These are phyloP conservation scores for Oreochromis tanganicae DNA, from an alignment of 2,113 vertebrate species.

Conservation along the genomic window DNA sequence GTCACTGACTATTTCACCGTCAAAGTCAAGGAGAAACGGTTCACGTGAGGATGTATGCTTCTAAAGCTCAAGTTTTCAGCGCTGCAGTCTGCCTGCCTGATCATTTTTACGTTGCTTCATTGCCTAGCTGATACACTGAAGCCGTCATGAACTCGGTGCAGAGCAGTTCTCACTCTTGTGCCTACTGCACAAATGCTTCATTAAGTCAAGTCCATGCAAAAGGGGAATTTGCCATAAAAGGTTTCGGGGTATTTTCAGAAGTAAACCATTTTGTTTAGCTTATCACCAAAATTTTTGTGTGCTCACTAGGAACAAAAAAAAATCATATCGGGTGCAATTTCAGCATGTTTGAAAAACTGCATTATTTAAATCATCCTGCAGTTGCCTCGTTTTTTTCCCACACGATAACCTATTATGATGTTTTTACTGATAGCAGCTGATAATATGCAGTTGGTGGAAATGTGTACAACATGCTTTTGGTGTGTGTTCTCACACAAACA, in stretches of 20 bases:
- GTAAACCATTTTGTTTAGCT: slow-evolving; percentile 20
- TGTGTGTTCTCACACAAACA: neutral
- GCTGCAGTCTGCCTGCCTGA: neutral
- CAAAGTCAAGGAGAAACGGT: neutral
- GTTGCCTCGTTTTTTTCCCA: neutral
- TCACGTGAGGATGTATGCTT: neutral
- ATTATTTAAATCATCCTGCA: neutral
- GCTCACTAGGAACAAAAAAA: neutral
- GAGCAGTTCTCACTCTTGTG: neutral
- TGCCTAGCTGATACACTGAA: neutral
- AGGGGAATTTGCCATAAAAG: neutral
- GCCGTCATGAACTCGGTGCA: neutral
- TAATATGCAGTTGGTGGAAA: neutral
- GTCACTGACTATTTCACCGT: neutral
- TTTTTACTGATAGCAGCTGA: neutral
- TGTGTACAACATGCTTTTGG: neutral
- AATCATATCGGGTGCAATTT: neutral
- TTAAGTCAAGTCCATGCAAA: neutral
- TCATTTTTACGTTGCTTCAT: neutral
- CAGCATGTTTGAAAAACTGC: neutral
- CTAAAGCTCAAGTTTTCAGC: neutral
- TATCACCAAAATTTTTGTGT: neutral
- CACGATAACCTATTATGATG: neutral
- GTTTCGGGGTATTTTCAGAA: neutral
- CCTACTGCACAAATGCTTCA: neutral